These are phyloP conservation scores for Thereva nobilitata DNA, from an alignment of 2,888 invertebrate genomes.

Conservation along the genomic window DNA sequence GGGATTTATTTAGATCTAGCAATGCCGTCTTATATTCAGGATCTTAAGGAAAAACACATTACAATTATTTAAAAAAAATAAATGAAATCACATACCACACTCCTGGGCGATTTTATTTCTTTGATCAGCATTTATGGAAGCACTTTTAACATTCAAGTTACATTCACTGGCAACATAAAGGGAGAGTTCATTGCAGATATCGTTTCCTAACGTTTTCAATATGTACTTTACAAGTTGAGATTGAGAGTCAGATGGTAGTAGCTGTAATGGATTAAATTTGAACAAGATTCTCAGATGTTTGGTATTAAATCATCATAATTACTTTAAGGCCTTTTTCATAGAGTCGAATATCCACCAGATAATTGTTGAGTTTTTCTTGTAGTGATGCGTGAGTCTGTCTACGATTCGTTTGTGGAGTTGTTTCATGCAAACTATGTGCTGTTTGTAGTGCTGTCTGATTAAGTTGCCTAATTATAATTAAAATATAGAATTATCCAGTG, in stretches of 20 bases:
- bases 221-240: constrained; percentile 77
- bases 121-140: constrained; percentile 65
- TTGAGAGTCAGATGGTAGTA: constrained; percentile 68
- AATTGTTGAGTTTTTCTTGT: constrained; percentile 79
- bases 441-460: constrained; percentile 69
- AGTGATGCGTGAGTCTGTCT: constrained; percentile 80
- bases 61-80: neutral
- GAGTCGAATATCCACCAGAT: constrained; percentile 74
- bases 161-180: constrained; percentile 78
- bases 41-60: constrained; percentile 55
- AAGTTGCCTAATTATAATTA: constrained; percentile 58
- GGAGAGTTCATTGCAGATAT: constrained; percentile 78
- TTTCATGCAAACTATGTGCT: constrained; percentile 76
- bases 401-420: constrained; percentile 71
- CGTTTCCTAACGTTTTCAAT: constrained; percentile 80
- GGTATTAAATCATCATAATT: neutral
- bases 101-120: constrained; percentile 73
- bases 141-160: constrained; percentile 64
- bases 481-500: neutral
- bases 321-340: constrained; percentile 78
- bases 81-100: constrained; percentile 48
- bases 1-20: constrained; percentile 68
- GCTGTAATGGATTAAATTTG: constrained; percentile 45
- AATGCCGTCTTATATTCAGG: constrained; percentile 71
- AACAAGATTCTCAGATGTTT: neutral